Percentiles rank a stretch among this genome's conserved stretches.
These are phyloP conservation scores for Oryzaephilus surinamensis DNA, from an alignment of 1,140 invertebrate genomes.

Conservation along the genomic window DNA sequence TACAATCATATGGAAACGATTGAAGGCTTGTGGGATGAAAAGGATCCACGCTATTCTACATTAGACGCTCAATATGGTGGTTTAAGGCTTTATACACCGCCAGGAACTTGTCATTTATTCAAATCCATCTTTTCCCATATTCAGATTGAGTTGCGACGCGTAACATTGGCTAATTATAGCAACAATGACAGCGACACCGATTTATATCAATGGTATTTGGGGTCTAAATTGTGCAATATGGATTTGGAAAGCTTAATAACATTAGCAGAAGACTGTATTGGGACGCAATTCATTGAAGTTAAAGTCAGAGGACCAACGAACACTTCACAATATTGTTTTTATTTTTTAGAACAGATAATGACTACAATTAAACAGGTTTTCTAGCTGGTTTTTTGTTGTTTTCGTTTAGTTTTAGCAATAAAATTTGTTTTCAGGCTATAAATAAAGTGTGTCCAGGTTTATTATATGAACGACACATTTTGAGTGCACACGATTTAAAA, in stretches of 20 bases:
- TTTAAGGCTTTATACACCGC: slow-evolving; percentile 46
- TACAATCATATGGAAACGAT: slow-evolving; percentile 65
- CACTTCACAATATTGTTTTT: slow-evolving; percentile 51
- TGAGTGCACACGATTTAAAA: slow-evolving; percentile 53
- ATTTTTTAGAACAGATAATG: slow-evolving; percentile 65
- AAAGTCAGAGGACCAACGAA: slow-evolving; percentile 59
- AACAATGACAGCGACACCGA: slow-evolving; percentile 51
- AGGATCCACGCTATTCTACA: slow-evolving; percentile 44
- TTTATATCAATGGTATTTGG: slow-evolving; percentile 70
- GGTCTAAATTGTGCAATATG: slow-evolving; percentile 66
- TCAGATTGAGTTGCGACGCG: slow-evolving; percentile 56
- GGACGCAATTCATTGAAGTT: slow-evolving; percentile 54
- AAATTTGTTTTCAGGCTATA: slow-evolving; percentile 45
- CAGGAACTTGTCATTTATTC: slow-evolving; percentile 49
- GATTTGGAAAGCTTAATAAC: slow-evolving; percentile 63
- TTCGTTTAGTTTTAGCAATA: slow-evolving; percentile 14
- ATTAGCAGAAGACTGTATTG: slow-evolving; percentile 46
- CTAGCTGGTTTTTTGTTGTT: slow-evolving; percentile 2
- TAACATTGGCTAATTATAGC: slow-evolving; percentile 39
- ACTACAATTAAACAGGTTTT: slow-evolving; percentile 57
- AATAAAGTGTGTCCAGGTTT: slow-evolving; percentile 57
- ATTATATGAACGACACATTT: slow-evolving; percentile 50
- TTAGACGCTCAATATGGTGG: slow-evolving; percentile 55
- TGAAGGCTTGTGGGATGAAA: slow-evolving; percentile 61
- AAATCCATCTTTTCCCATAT: slow-evolving; percentile 59